Evolutionary conservation across 2,113 vertebrate species (phyloP), one percentile per base, ranked within the genome.

Genomic region (Xyliphius kryptos): DNA sequence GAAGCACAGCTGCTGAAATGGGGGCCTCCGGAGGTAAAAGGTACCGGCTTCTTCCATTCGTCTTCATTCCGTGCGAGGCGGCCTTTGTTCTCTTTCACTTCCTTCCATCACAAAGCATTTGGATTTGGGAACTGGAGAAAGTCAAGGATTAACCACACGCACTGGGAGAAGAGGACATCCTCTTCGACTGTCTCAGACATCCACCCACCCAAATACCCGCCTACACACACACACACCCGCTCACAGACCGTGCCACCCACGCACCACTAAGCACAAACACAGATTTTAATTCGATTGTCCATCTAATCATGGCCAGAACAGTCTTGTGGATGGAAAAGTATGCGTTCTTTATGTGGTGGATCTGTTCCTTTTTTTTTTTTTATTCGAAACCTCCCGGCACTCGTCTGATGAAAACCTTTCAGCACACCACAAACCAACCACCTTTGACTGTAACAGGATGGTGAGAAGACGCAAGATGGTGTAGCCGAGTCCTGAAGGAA

Each of bases 71-170:
- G 64, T 46, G 54, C 9, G 50, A 54, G 44, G n/a, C 15, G 48
- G 46, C 70, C 63, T 77, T 71, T 53, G 65, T 71, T 47, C 49
- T 49, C 49, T 51, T 60, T 46, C 52, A 67, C 77, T 54, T 69
- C 26, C 16, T 54, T 66, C 67, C 46, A 72, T 81, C 69, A 60
- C 61, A 55, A 74, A 71, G 56, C 38, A 73, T 77, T 80, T 81
- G 54, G 65, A 54, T 12, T 58, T 56, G 60, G 21, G 20, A 66
- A 22, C 12, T 17, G 68, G 76, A 82, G 74, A 81, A 79, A 80
- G 74, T 79, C 78, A 81, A 81, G 76, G 66, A 74, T 56, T 61
- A 61, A 66, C 52, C 46, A 14, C 50, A 66, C 46, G 12, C 36
- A 21, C 3, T 8, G 38, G 37, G 14, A 20, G 19, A 20, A 40